phyloP scores from a whole-genome alignment of 2,888 invertebrate species.

The Linnaemya vulpina region DNA sequence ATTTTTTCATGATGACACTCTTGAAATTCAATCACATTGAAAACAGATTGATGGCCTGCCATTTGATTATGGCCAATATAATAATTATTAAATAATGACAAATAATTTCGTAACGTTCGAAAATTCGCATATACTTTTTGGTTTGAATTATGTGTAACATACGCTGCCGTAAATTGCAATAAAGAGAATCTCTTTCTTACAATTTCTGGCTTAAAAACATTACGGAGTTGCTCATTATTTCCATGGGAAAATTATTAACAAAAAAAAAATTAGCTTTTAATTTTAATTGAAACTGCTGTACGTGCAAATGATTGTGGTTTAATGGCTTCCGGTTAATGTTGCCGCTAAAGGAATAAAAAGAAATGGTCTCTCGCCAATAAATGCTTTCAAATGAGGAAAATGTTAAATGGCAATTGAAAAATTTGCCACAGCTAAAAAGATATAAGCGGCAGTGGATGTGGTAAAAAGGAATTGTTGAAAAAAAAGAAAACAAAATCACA shows the following conservation, averaged over 20 bases:
- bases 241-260: constrained; percentile 6
- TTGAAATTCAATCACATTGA: background rate
- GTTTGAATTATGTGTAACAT: background rate
- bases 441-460: too few species aligned
- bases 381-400: constrained; percentile 6
- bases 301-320: constrained; percentile 7
- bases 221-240: background rate
- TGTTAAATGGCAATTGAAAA: constrained; percentile 14
- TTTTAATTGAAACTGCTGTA: constrained; percentile 31
- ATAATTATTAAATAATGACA: background rate
- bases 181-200: background rate
- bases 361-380: constrained; percentile 1
- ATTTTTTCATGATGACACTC: too few species aligned
- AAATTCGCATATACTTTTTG: background rate
- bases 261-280: constrained; percentile 33
- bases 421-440: background rate
- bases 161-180: background rate
- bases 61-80: background rate
- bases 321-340: constrained; percentile 7
- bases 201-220: background rate
- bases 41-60: background rate
- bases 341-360: constrained; percentile 1
- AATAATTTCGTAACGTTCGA: background rate
- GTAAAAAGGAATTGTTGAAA: background rate
- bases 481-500: background rate